Evolutionary conservation across 2,113 vertebrate species (phyloP), one percentile per base, ranked within the genome.

Genomic region (Oreochromis tanganicae): DNA sequence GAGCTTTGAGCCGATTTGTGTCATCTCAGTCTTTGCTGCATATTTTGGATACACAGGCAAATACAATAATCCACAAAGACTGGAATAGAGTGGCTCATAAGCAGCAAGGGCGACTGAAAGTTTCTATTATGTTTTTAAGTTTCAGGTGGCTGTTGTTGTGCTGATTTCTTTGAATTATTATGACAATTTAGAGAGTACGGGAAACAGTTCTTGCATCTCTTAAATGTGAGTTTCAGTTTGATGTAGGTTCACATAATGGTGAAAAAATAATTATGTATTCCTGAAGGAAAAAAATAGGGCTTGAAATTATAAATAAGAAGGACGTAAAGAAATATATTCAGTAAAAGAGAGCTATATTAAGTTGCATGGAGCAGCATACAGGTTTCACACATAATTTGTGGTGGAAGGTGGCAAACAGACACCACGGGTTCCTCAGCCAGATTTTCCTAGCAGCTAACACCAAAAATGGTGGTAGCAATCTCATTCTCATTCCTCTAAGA

Each of bases 41-140:
- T 91, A 81, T 87, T 85, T 89, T 82, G 81, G 41, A 81, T n/a
- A 46, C 2, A 3, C 73, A 43, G 46, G 81, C 85, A 94, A 92
- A 93, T 79, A 90, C 41, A 84, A 57, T 90, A 89, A 94, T 92
- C 86, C 92, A 85, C 41, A 61, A 66, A 80, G 73, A 54, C 85
- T 88, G 87, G 50, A 86, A 79, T 21, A 61, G n/a, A 75, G 24
- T 46, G 80, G 29, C 43, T 85, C 52, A 82, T 78, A 71, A 86
- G 57, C 59, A 80, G 17, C n/a, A 84, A 86, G 81, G 57, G 78
- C 21, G 85, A 68, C 55, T 87, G 52, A 81, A 86, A 89, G 46
- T 80, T 89, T 88, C 82, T 32, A 71, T 73, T 87, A 2, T 19
- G 79, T 55, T 68, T 81, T 55, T 16, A 34, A n/a, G 73, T 71